A percentile compares a stretch with the other conserved stretches of the same genome.
phyloP scores from a whole-genome alignment of 2,797 vertebrate species.

The Toxotes lorentzi region DNA sequence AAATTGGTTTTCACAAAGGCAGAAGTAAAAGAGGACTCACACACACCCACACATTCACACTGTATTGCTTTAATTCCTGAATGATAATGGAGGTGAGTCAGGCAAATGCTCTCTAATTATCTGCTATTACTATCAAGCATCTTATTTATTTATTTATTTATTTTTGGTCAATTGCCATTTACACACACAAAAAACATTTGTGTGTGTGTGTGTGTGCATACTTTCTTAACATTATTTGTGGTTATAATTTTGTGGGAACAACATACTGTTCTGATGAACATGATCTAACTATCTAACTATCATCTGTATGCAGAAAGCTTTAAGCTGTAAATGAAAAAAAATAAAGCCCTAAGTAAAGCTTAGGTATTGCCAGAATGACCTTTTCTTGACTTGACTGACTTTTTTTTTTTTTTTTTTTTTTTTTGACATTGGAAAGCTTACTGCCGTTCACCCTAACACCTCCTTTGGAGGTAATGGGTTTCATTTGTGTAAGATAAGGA shows the following conservation, averaged over 20 bases:
- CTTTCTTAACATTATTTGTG: background rate
- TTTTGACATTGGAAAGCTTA: background rate
- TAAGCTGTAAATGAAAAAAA: background rate
- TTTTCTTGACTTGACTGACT: background rate
- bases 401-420: background rate
- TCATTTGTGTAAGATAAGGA: background rate
- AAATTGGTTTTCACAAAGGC: background rate
- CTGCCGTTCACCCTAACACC: background rate
- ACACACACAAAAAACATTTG: background rate
- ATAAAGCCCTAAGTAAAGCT: background rate
- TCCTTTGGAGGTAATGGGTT: too few relatives aligned
- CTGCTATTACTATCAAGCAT: background rate
- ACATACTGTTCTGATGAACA: too few relatives aligned
- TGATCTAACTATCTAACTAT: background rate
- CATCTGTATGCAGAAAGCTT: background rate
- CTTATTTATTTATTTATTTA: too few relatives aligned
- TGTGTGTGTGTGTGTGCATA: background rate
- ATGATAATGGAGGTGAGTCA: background rate
- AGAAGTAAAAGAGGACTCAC: background rate
- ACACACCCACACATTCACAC: background rate
- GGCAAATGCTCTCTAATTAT: background rate
- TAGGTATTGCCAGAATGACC: background rate
- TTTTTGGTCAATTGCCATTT: background rate
- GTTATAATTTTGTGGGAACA: background rate
- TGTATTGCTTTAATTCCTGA: background rate